Evolutionary conservation across 2,888 invertebrate genomes (phyloP).

Genomic region (Cepaea hortensis): DNA sequence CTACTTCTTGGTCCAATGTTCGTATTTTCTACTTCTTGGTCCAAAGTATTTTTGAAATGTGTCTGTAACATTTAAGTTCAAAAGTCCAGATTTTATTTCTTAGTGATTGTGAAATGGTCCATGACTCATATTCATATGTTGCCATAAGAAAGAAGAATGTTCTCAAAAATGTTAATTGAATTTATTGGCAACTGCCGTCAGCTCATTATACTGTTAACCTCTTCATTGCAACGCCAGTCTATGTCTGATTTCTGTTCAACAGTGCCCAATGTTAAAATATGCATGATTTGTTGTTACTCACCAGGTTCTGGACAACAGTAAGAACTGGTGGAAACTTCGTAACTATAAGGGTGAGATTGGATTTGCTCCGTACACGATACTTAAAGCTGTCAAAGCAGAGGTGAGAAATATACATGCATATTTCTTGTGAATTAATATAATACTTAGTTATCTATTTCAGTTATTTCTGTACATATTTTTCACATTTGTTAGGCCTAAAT

Average conservation of each 20-base stretch:
- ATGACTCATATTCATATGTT: too few species aligned
- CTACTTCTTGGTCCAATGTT: too few species aligned
- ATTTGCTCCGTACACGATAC: slow-evolving; percentile 98
- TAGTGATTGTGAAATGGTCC: too few species aligned
- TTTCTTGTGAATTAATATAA: not conserved
- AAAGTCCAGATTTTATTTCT: too few species aligned
- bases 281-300: not conserved
- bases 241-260: slow-evolving; percentile 76
- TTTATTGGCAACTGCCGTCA: too few species aligned
- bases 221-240: too few species aligned
- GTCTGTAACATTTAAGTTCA: too few species aligned
- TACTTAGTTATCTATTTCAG: not conserved
- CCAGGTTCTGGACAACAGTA: slow-evolving; percentile 93
- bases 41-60: too few species aligned
- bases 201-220: too few species aligned
- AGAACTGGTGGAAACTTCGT: slow-evolving; percentile 98
- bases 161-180: too few species aligned
- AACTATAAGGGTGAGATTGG: slow-evolving; percentile 91
- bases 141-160: too few species aligned
- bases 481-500: not conserved
- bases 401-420: slow-evolving; percentile 41
- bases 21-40: too few species aligned
- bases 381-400: slow-evolving; percentile 81
- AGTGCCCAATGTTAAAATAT: slow-evolving; percentile 88
- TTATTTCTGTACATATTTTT: not conserved